These are phyloP conservation scores for Nycticebus coucang DNA, from an alignment of 2,113 vertebrate species.

Conservation along the genomic window DNA sequence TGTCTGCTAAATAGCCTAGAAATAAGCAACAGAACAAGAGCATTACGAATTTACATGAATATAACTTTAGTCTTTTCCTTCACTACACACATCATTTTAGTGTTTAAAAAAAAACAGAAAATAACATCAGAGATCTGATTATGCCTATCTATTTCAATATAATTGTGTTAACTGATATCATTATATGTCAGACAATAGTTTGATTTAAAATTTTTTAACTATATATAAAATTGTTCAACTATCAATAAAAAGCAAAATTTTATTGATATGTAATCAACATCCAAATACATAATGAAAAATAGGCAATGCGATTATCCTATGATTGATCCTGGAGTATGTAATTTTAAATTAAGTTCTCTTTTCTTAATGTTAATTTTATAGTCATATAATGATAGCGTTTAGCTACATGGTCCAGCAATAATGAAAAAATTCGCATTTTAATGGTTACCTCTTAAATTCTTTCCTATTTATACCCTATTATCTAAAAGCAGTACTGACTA, in stretches of 20 bases:
- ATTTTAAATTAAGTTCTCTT: constrained; percentile 29
- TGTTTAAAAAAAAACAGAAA: neutral
- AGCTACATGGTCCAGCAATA: constrained; percentile 25
- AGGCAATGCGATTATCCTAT: neutral
- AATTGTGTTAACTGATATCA: neutral
- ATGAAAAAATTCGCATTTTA: constrained; percentile 31
- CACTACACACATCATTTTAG: constrained; percentile 21
- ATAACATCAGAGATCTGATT: neutral
- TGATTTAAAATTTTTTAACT: neutral
- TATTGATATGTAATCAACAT: neutral
- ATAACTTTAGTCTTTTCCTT: constrained; percentile 24
- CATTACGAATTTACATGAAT: constrained; percentile 65
- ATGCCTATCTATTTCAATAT: neutral
- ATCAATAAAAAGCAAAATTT: neutral
- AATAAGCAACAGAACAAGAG: constrained; percentile 68
- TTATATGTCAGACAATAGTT: neutral
- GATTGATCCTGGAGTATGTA: neutral
- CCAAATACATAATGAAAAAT: constrained; percentile 27
- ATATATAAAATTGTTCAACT: neutral
- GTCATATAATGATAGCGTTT: neutral
- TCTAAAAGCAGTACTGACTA: neutral
- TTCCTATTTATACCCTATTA: neutral
- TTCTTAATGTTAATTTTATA: constrained; percentile 49
- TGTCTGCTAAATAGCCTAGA: constrained; percentile 96
- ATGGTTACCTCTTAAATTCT: neutral